phyloP scores from a whole-genome alignment of 2,888 invertebrate genomes.

The Meteorus colon region DNA sequence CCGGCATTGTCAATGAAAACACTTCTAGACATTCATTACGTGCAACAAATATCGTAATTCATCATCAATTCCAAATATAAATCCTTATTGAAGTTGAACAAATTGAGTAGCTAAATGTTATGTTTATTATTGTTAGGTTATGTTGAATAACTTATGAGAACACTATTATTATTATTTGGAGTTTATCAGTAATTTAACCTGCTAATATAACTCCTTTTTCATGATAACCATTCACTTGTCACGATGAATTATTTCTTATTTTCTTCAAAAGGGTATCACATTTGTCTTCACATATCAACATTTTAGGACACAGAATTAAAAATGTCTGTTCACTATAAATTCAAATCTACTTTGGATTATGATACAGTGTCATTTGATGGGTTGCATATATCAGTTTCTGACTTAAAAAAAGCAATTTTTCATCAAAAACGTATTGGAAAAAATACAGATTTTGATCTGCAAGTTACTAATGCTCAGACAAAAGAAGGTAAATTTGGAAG shows the following conservation, averaged over 20 bases:
- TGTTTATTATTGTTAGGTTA: too few relatives aligned
- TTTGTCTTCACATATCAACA: background rate
- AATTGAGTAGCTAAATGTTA: too few relatives aligned
- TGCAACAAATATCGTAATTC: background rate
- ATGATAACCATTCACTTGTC: background rate
- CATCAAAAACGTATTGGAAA: conserved; percentile 96
- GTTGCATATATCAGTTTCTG: conserved; percentile 94
- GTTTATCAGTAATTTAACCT: background rate
- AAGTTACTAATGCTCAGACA: conserved; percentile 97
- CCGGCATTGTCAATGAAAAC: conserved; percentile 15
- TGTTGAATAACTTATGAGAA: too few relatives aligned
- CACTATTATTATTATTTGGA: too few relatives aligned
- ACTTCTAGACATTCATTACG: conserved; percentile 53
- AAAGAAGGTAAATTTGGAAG: conserved; percentile 85
- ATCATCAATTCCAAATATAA: background rate
- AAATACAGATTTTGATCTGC: conserved; percentile 95
- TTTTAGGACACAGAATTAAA: conserved; percentile 45
- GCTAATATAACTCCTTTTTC: too few relatives aligned
- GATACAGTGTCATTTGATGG: conserved; percentile 98
- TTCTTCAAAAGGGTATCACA: conserved; percentile 2
- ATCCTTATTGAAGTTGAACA: too few relatives aligned
- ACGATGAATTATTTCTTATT: conserved; percentile 6
- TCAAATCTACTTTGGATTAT: conserved; percentile 96
- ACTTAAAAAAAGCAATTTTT: conserved; percentile 95
- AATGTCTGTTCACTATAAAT: conserved; percentile 99